Evolutionary conservation across 2,888 invertebrate genomes (phyloP), one percentile per base, ranked within the genome.

Genomic region (Dolichopus griseipennis): DNA sequence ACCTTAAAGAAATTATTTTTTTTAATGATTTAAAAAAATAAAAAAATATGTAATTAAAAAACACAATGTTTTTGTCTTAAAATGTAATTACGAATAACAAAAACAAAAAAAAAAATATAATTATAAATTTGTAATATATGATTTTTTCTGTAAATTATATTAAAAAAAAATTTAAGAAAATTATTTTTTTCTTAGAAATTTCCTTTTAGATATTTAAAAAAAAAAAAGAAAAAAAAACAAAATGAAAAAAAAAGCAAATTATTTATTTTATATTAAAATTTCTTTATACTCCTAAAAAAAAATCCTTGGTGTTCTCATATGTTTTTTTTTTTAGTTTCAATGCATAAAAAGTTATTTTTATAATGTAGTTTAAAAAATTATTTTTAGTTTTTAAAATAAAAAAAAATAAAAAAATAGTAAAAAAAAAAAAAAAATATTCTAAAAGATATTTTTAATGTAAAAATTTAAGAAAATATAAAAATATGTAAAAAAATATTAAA

Each of bases 241-340:
- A 27, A 27, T 27, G 27, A 27, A 27, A 27, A 27, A 27, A 52
- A n/a, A 18, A 52, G 18, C 9, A 18, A 52, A 52, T 52, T 52
- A 52, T 52, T 52, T 52, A 52, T 52, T 52, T 52, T 52, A 52
- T 52, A 52, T 52, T 52, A 52, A 52, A 52, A 52, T 52, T 52
- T 52, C 52, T 52, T 52, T 52, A 18, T 52, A 52, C 52, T 52
- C 52, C 52, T 52, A 52, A 52, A 27, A 27, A 27, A 27, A 27
- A 27, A 15, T 18, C 52, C 6, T 18, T 7, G 43, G 43, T 43
- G 52, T 52, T 7, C 18, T 52, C 18, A 4, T 5, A 18, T 52
- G 1, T 52, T 2, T 27, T 27, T 52, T 52, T 18, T 52, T 52
- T 52, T 18, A 18, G 18, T 52, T 52, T 52, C 52, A 52, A 18